Percentiles rank a stretch among this genome's conserved stretches.
These are phyloP conservation scores for Enteromius mattozi DNA, from an alignment of 2,797 vertebrate genomes.

Conservation along the genomic window DNA sequence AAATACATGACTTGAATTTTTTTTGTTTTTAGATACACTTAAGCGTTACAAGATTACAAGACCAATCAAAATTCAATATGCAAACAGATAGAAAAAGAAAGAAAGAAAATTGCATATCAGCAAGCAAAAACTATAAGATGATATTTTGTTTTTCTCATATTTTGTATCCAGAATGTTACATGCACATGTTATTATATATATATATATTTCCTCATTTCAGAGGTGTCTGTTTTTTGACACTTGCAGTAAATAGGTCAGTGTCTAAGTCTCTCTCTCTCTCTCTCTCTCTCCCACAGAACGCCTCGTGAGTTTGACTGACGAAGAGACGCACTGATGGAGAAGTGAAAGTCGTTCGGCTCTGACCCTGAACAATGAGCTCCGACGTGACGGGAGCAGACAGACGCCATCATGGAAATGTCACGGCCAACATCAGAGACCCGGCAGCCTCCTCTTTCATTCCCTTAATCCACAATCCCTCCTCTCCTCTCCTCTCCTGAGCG, in stretches of 20 bases:
- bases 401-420: constrained; percentile 68
- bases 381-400: constrained; percentile 64
- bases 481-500: constrained; percentile 37
- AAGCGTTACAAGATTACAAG: background rate
- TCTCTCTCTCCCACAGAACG: constrained; percentile 33
- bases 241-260: constrained; percentile 47
- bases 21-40: background rate
- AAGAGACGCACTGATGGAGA: constrained; percentile 18
- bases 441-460: constrained; percentile 29
- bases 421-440: constrained; percentile 49
- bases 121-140: background rate
- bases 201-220: constrained; percentile 13
- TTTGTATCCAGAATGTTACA: background rate
- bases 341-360: constrained; percentile 36
- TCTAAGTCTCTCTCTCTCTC: constrained; percentile 45
- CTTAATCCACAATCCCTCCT: constrained; percentile 56
- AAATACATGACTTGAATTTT: background rate
- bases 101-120: background rate
- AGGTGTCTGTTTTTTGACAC: constrained; percentile 22
- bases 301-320: constrained; percentile 17
- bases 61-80: background rate
- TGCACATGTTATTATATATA: background rate
- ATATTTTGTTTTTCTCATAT: background rate
- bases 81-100: background rate
- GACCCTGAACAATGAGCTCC: constrained; percentile 45